Evolutionary conservation across 2,113 vertebrate species (phyloP).

Genomic region (Eulacestoma nigropectus): DNA sequence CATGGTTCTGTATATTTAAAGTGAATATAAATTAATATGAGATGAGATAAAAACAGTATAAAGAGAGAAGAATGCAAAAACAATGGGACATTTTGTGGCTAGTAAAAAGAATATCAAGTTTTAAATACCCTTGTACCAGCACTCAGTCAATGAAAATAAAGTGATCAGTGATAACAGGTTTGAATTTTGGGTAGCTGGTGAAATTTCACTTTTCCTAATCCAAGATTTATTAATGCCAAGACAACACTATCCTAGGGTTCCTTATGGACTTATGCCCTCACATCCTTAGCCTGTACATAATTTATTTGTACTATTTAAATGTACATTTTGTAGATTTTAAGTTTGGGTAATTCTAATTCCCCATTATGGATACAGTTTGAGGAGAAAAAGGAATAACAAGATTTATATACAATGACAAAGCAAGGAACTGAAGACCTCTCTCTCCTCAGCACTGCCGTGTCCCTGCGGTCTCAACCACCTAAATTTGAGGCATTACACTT

Average conservation of each 20-base stretch:
- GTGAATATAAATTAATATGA: neutral
- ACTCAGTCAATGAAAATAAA: neutral
- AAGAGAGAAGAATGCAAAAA: neutral
- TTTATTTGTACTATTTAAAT: neutral
- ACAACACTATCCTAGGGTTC: neutral
- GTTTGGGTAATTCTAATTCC: no score
- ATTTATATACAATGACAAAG: neutral
- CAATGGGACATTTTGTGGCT: neutral
- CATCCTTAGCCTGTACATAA: neutral
- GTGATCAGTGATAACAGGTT: neutral
- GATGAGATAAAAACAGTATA: neutral
- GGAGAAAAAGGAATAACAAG: neutral
- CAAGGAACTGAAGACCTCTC: neutral
- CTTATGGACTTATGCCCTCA: neutral
- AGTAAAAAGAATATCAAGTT: neutral
- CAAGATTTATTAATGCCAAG: neutral
- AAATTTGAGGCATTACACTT: neutral
- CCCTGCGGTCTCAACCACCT: neutral
- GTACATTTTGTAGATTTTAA: neutral
- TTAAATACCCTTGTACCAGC: neutral
- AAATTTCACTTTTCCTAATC: neutral
- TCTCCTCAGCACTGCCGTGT: neutral
- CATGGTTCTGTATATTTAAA: neutral
- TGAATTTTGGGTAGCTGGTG: neutral
- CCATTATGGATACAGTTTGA: neutral